Conservation (phyloP, 1,140 invertebrate species). For the Phthorimaea operculella region DNA sequence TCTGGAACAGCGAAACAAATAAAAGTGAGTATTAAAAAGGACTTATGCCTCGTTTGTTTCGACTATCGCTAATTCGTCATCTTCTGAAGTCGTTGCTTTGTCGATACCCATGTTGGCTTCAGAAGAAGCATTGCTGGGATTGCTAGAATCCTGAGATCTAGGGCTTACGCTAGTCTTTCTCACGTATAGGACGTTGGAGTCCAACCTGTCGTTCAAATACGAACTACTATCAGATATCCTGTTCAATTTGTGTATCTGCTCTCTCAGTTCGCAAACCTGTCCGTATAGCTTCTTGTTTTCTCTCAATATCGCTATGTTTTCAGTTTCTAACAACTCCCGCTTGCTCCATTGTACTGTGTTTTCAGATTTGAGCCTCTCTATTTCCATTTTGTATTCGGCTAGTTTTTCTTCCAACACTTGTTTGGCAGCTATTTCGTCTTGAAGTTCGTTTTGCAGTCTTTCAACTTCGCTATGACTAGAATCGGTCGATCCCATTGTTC, state of each 20-base stretch:
- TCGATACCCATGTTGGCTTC: constrained; percentile 49
- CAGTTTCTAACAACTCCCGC: constrained; percentile 88
- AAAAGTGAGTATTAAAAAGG: not conserved
- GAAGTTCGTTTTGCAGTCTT: constrained; percentile 55
- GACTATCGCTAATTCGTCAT: constrained; percentile 56
- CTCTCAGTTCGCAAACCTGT: constrained; percentile 86
- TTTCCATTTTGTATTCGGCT: constrained; percentile 83
- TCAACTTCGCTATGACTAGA: constrained; percentile 62
- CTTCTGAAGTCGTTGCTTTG: constrained; percentile 58
- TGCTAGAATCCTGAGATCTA: constrained; percentile 54
- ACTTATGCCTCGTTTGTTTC: constrained; percentile 34
- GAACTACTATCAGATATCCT: constrained; percentile 56
- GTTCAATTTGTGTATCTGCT: constrained; percentile 60
- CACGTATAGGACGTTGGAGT: constrained; percentile 53
- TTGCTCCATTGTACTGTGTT: constrained; percentile 95
- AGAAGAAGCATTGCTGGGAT: constrained; percentile 54
- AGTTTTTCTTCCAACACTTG: constrained; percentile 68
- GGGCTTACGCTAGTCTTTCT: constrained; percentile 53
- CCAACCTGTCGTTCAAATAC: constrained; percentile 38
- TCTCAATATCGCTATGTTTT: constrained; percentile 86
- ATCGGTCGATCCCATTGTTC: constrained; percentile 55
- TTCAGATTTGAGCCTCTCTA: constrained; percentile 88
- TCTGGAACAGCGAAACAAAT: too few species aligned
- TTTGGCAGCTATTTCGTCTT: constrained; percentile 58
- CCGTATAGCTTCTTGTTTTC: constrained; percentile 90